Evolutionary conservation across 1,140 invertebrate genomes (phyloP).

Genomic region (Cotesia vestalis): DNA sequence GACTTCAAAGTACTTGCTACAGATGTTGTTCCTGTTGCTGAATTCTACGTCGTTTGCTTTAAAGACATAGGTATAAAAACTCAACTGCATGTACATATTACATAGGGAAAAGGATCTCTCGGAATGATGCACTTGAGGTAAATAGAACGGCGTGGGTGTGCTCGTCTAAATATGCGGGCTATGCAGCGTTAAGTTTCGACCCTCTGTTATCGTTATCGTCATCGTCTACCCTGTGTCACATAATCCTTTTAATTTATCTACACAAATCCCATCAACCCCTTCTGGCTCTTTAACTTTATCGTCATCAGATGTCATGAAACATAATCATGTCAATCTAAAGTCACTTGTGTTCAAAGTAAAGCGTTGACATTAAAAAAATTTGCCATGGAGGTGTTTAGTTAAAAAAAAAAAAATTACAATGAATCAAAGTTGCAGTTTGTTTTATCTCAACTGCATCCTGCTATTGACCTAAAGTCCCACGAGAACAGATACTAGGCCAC

Average conservation of each 20-base stretch:
- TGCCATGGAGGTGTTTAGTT: not conserved
- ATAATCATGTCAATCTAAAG: not conserved
- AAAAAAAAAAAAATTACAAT: not conserved
- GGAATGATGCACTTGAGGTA: conserved; percentile 16
- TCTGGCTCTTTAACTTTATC: not conserved
- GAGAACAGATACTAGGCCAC: conserved; percentile 25
- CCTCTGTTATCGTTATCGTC: not conserved
- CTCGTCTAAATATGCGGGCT: conserved; percentile 9
- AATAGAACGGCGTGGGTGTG: conserved; percentile 8
- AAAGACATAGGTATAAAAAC: not conserved
- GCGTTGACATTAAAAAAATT: not conserved
- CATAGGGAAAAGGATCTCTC: not conserved
- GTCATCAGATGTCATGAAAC: not conserved
- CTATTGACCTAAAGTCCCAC: not conserved
- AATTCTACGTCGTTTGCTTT: too few species aligned
- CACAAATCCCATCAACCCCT: not conserved
- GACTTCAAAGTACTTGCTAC: too few species aligned
- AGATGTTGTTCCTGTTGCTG: too few species aligned
- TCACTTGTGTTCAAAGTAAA: not conserved
- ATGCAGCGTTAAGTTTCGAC: not conserved
- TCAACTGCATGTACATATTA: not conserved
- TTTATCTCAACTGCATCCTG: conserved; percentile 23
- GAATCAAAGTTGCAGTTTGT: not conserved
- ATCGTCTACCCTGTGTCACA: not conserved
- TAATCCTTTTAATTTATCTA: not conserved